Evolutionary conservation across 2,797 vertebrate genomes (phyloP).

Genomic region (Melanogrammus aeglefinus): DNA sequence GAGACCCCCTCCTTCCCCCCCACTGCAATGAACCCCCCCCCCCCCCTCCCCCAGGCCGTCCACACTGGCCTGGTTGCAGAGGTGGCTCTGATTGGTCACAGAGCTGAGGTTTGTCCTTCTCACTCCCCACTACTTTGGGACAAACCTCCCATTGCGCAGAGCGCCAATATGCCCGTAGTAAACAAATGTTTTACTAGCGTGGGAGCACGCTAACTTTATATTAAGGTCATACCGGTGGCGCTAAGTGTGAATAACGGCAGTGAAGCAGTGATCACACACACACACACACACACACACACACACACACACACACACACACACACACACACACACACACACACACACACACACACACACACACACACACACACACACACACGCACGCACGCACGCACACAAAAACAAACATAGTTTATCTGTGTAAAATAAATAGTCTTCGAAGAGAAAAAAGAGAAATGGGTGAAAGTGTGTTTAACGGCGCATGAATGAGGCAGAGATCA

Average conservation of each 20-base stretch:
- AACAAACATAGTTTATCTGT: constrained; percentile 15
- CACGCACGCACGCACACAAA: not conserved
- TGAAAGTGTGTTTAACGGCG: constrained; percentile 17
- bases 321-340: constrained; percentile 5
- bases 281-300: constrained; percentile 4
- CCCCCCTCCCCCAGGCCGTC: constrained; percentile 72
- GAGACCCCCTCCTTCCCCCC: constrained; percentile 26
- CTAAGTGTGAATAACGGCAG: constrained; percentile 13
- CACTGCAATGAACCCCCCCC: constrained; percentile 50
- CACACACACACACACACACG: constrained; percentile 5
- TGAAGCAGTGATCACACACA: not conserved
- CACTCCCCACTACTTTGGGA: constrained; percentile 56
- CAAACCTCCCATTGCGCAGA: constrained; percentile 47
- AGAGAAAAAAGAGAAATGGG: constrained; percentile 21
- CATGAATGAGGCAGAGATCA: constrained; percentile 57
- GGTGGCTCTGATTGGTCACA: constrained; percentile 78
- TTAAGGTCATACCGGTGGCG: constrained; percentile 30
- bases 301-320: constrained; percentile 6
- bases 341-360: not conserved
- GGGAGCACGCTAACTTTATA: constrained; percentile 35
- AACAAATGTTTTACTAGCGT: constrained; percentile 47
- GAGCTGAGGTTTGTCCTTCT: constrained; percentile 66
- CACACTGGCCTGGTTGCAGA: constrained; percentile 79
- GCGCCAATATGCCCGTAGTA: not conserved
- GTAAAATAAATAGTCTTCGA: constrained; percentile 9